Conservation (phyloP, 1,140 invertebrate genomes). For the Lethrus apterus region DNA sequence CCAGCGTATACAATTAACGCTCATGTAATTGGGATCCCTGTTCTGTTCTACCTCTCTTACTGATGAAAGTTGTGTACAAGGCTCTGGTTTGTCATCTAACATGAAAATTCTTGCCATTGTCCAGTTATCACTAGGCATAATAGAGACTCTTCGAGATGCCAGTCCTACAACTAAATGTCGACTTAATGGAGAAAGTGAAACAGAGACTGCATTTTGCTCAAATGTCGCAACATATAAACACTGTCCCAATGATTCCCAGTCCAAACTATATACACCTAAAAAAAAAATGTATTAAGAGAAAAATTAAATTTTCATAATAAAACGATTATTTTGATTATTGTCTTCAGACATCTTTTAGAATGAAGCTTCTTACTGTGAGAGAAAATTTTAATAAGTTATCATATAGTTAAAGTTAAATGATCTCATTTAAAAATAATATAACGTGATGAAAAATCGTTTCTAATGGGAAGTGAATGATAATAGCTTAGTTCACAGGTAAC, state of each 20-base stretch:
- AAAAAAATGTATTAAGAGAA: conserved; percentile 15
- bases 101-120: conserved; percentile 62
- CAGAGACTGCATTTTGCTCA: conserved; percentile 71
- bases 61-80: conserved; percentile 45
- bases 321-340: background rate
- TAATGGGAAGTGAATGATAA: no score
- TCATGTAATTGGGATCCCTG: conserved; percentile 53
- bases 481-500: no score
- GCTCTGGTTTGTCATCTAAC: conserved; percentile 39
- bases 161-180: conserved; percentile 73
- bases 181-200: conserved; percentile 70
- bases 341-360: no score
- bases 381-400: no score
- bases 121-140: conserved; percentile 47
- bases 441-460: no score
- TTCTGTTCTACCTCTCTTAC: conserved; percentile 57
- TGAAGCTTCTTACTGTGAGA: no score
- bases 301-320: no score
- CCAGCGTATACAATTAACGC: conserved; percentile 79
- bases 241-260: conserved; percentile 63
- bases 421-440: no score
- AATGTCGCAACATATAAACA: conserved; percentile 69
- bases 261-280: conserved; percentile 70
- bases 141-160: conserved; percentile 54
- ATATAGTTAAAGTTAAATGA: no score